Percentiles rank a stretch among this genome's conserved stretches.
These are phyloP conservation scores for Myiopsitta monachus DNA, from an alignment of 2,113 vertebrate species.

Conservation along the genomic window DNA sequence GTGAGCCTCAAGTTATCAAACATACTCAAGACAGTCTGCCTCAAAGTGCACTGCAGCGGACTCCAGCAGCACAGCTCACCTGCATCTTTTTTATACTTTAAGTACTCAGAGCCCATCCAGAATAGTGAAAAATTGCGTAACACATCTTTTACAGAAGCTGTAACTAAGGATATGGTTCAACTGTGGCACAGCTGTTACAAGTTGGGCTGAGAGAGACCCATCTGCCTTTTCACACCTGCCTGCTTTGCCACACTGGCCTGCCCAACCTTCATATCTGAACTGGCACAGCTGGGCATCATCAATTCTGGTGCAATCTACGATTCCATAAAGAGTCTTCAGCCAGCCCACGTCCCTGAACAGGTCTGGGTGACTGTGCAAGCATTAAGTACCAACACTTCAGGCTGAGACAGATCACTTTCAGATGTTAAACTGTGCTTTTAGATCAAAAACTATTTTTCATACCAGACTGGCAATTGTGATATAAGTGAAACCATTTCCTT, in stretches of 20 bases:
- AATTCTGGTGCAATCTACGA: background rate
- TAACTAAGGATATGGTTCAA: background rate
- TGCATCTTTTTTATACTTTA: background rate
- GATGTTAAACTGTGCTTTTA: background rate
- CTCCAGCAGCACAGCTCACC: background rate
- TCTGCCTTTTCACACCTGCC: background rate
- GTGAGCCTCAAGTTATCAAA: background rate
- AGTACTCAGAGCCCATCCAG: background rate
- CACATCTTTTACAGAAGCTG: background rate
- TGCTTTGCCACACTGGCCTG: background rate
- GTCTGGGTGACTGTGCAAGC: background rate
- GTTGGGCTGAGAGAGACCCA: background rate
- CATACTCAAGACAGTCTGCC: background rate
- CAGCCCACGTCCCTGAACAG: background rate
- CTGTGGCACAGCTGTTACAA: background rate
- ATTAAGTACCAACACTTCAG: background rate
- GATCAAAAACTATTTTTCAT: background rate
- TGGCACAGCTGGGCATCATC: background rate
- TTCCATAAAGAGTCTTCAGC: background rate
- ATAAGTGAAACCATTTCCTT: background rate
- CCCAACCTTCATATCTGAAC: background rate
- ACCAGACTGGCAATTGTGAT: background rate
- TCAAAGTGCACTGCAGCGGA: background rate
- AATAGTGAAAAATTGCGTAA: background rate
- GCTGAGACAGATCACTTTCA: background rate